phyloP scores from a whole-genome alignment of 2,888 invertebrate genomes.

The Sepiola atlantica region DNA sequence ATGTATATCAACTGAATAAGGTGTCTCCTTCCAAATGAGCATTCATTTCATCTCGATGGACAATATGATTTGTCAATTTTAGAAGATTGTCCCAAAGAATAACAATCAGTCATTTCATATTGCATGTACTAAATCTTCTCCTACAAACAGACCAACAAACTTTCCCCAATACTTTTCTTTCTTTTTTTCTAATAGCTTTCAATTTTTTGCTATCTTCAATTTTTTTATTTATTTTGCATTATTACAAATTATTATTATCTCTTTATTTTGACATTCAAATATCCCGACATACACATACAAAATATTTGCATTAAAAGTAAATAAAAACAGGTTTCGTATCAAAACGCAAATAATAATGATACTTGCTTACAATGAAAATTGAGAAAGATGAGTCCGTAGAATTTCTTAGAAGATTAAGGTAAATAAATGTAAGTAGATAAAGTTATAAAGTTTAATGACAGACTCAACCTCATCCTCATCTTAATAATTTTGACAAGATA shows the following conservation, averaged over 20 bases:
- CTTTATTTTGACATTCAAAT: conserved; percentile 15
- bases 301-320: background rate
- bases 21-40: background rate
- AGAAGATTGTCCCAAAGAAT: background rate
- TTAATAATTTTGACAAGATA: background rate
- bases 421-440: background rate
- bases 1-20: background rate
- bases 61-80: background rate
- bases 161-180: background rate
- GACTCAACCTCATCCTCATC: too few species aligned
- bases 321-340: background rate
- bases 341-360: background rate
- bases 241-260: background rate
- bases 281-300: background rate
- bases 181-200: background rate
- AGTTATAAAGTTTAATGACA: background rate
- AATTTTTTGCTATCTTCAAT: too few species aligned
- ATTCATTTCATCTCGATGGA: background rate
- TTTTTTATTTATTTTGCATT: background rate
- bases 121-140: background rate
- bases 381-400: background rate
- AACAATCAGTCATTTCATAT: background rate
- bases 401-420: conserved; percentile 32
- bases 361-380: background rate
- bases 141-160: background rate